A percentile compares a stretch with the other conserved stretches of the same genome.
Evolutionary conservation across 1,140 invertebrate genomes (phyloP).

Genomic region (Daktulosphaira vitifoliae): DNA sequence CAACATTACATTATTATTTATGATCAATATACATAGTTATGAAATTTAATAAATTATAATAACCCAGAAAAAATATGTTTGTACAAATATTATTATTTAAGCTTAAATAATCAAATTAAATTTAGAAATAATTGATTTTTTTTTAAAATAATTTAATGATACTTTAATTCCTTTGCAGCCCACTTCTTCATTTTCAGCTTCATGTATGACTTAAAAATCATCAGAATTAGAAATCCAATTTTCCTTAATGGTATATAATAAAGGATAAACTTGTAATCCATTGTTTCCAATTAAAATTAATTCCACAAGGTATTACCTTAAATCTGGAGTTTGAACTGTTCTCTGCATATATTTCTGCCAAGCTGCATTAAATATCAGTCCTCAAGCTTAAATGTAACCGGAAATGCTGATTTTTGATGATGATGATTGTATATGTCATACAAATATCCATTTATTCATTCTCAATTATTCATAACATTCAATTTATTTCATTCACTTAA

Average conservation of each 20-base stretch:
- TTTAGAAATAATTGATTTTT: too few relatives aligned
- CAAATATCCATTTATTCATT: conserved; percentile 16
- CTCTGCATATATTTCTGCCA: conserved; percentile 9
- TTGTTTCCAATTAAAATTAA: conserved; percentile 31
- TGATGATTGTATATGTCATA: conserved; percentile 16
- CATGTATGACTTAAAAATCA: conserved; percentile 13
- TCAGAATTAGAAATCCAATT: conserved; percentile 21
- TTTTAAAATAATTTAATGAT: conserved; percentile 23
- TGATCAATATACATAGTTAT: too few relatives aligned
- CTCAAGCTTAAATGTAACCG: conserved; percentile 16
- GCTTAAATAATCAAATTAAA: too few relatives aligned
- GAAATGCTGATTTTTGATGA: conserved; percentile 13
- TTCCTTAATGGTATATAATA: conserved; percentile 21
- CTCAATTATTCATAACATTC: neutral
- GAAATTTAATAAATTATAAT: too few relatives aligned
- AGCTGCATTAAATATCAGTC: conserved; percentile 25
- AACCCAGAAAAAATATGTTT: too few relatives aligned
- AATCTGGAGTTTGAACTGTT: conserved; percentile 28
- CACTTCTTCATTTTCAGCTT: conserved; percentile 22
- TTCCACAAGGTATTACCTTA: conserved; percentile 28
- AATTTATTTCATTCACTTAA: conserved; percentile 2
- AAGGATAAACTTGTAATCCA: conserved; percentile 15
- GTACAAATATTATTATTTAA: too few relatives aligned
- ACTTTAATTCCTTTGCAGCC: conserved; percentile 19
- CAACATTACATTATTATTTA: too few relatives aligned